phyloP scores from a whole-genome alignment of 2,888 invertebrate genomes.

The Drosophila atripex region DNA sequence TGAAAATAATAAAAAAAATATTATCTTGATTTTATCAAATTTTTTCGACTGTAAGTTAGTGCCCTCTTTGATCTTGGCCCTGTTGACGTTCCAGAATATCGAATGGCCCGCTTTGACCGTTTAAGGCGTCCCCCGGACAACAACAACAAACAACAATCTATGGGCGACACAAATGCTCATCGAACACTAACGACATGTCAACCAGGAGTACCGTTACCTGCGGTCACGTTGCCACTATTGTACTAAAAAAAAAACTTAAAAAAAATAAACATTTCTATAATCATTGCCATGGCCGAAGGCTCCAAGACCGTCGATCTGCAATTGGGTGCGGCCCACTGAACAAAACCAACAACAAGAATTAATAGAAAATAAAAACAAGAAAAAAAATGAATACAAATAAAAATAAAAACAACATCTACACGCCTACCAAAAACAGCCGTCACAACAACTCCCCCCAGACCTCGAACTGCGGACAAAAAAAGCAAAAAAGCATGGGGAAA shows the following conservation, averaged over 20 bases:
- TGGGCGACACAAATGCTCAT: conserved; percentile 42
- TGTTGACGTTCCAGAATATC: background rate
- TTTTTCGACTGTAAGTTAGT: background rate
- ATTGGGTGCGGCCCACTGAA: conserved; percentile 36
- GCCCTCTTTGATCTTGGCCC: conserved; percentile 15
- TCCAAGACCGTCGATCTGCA: conserved; percentile 25
- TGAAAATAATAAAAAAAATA: too few relatives aligned
- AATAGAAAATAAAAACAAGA: background rate
- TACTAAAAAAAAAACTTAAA: conserved; percentile 1
- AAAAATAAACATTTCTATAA: background rate
- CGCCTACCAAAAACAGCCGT: conserved; percentile 70
- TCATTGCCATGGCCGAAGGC: conserved; percentile 16
- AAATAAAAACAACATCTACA: conserved; percentile 43
- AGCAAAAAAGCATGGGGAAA: conserved; percentile 32
- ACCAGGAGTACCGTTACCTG: conserved; percentile 70
- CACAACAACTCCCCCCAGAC: conserved; percentile 38
- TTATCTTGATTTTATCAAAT: too few relatives aligned
- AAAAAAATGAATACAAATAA: conserved; percentile 8
- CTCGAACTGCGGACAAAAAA: conserved; percentile 9
- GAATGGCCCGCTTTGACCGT: conserved; percentile 9
- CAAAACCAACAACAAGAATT: conserved; percentile 25
- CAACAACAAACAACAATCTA: conserved; percentile 1
- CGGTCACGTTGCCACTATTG: conserved; percentile 57
- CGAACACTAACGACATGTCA: conserved; percentile 72
- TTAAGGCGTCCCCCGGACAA: conserved; percentile 19